Evolutionary conservation across 2,113 vertebrate species (phyloP).

Genomic region (Vanacampus margaritifer): DNA sequence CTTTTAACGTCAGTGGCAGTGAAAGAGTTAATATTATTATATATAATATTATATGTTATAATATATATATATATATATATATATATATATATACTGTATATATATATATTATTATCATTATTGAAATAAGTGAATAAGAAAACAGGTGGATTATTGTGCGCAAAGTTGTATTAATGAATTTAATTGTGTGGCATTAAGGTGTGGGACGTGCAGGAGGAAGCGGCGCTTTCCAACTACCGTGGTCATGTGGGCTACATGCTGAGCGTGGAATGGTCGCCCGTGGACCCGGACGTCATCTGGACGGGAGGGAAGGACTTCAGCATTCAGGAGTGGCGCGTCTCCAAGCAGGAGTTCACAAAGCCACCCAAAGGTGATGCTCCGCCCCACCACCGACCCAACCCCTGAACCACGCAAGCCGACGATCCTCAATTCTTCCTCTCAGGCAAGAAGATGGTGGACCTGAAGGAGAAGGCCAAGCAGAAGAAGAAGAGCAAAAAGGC

Average conservation of each 20-base stretch:
- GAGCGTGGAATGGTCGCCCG: conserved; percentile 87
- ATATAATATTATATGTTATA: too few species aligned
- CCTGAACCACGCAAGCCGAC: not conserved
- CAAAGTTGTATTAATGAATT: not conserved
- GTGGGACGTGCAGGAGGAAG: conserved; percentile 88
- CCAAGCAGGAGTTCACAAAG: conserved; percentile 81
- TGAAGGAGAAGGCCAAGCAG: conserved; percentile 67
- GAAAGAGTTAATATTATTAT: too few species aligned
- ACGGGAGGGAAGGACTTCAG: conserved; percentile 95
- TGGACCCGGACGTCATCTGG: conserved; percentile 85
- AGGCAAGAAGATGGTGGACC: conserved; percentile 81
- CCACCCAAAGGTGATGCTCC: conserved; percentile 83
- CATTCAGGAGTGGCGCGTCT: conserved; percentile 85
- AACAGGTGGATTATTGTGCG: too few species aligned
- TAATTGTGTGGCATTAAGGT: conserved; percentile 70
- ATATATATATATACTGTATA: too few species aligned
- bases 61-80: too few species aligned
- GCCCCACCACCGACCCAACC: too few species aligned
- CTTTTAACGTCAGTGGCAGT: too few species aligned
- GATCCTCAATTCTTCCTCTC: conserved; percentile 7
- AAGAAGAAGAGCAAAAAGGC: conserved; percentile 84
- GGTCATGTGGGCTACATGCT: conserved; percentile 86
- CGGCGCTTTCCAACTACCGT: conserved; percentile 85
- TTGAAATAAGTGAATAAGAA: too few species aligned
- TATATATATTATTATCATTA: too few species aligned